Evolutionary conservation across 2,888 invertebrate genomes (phyloP).

Genomic region (Hybos culiciformis): DNA sequence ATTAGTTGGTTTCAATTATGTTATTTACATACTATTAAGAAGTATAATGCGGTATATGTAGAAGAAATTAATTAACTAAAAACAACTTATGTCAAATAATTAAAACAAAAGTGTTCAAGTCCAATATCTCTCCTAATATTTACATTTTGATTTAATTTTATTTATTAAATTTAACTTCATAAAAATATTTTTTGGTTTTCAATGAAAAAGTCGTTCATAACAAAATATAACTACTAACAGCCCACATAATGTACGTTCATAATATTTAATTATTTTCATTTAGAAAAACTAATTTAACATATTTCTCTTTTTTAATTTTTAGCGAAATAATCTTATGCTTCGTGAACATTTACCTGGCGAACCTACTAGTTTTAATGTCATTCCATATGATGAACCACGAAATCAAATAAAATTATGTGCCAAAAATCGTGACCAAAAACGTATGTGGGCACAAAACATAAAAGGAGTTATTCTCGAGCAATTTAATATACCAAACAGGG

Average conservation of each 20-base stretch:
- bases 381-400: slow-evolving; percentile 90
- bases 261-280: too few species aligned
- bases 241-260: too few species aligned
- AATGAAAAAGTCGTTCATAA: too few species aligned
- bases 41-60: not conserved
- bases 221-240: too few species aligned
- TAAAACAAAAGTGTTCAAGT: too few species aligned
- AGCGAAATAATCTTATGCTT: slow-evolving; percentile 96
- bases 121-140: too few species aligned
- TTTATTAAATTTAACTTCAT: not conserved
- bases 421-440: slow-evolving; percentile 36
- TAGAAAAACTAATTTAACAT: slow-evolving; percentile 6
- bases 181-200: too few species aligned
- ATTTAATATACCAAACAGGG: slow-evolving; percentile 90
- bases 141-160: not conserved
- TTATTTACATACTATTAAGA: not conserved
- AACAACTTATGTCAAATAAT: too few species aligned
- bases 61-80: too few species aligned
- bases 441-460: slow-evolving; percentile 36
- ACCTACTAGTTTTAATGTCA: slow-evolving; percentile 88
- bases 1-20: not conserved
- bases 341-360: slow-evolving; percentile 91
- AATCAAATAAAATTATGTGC: slow-evolving; percentile 63
- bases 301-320: slow-evolving; percentile 23
- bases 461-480: slow-evolving; percentile 82